These are phyloP conservation scores for Xanthia icteritia DNA, from an alignment of 2,888 invertebrate species.

Conservation along the genomic window DNA sequence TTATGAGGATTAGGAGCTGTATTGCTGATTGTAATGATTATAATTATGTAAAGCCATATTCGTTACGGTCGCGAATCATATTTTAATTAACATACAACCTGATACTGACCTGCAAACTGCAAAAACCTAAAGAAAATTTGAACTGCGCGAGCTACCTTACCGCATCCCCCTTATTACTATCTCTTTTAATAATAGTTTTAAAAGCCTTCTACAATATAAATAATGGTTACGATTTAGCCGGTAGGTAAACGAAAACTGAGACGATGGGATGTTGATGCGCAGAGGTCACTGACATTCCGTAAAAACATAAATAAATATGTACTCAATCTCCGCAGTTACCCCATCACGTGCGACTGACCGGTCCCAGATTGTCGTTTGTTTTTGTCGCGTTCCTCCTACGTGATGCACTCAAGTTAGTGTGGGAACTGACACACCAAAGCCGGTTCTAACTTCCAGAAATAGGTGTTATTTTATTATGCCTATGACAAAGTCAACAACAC, in stretches of 20 bases:
- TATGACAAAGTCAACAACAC: conserved; percentile 67
- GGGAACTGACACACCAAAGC: conserved; percentile 67
- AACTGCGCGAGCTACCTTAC: no score
- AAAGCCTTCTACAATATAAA: conserved; percentile 18
- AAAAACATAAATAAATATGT: conserved; percentile 54
- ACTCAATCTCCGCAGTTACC: conserved; percentile 41
- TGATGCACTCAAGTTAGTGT: conserved; percentile 58
- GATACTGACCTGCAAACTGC: no score
- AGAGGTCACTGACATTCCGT: conserved; percentile 62
- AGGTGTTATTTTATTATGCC: conserved; percentile 62
- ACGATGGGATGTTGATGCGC: conserved; percentile 27
- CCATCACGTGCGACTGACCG: conserved; percentile 55
- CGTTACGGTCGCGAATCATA: no score
- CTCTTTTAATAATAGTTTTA: conserved; percentile 29
- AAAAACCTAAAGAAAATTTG: no score
- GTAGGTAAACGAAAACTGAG: conserved; percentile 17
- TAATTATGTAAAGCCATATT: no score
- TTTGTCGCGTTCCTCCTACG: conserved; percentile 63
- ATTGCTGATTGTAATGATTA: no score
- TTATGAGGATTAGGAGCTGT: no score
- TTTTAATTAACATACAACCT: no score
- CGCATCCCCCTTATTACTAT: conserved; percentile 22
- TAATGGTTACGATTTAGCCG: conserved; percentile 32
- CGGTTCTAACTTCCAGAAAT: conserved; percentile 65
- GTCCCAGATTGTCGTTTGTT: conserved; percentile 62